These are phyloP conservation scores for Melospiza melodia DNA, from an alignment of 2,113 vertebrate genomes.

Conservation along the genomic window DNA sequence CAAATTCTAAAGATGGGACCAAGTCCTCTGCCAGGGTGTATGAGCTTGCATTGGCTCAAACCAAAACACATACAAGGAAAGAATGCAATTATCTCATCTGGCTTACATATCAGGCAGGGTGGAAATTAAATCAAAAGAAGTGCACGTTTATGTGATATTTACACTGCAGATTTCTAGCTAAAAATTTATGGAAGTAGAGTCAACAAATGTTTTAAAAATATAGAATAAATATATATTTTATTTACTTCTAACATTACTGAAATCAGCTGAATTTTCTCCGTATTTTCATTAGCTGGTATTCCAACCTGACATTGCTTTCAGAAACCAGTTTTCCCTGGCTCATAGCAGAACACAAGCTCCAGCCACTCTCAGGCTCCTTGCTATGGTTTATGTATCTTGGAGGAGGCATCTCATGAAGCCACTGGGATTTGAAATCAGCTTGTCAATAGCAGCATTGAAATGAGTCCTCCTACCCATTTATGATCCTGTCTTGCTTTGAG, in stretches of 20 bases:
- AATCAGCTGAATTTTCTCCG: neutral
- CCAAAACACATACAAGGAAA: neutral
- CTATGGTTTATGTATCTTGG: neutral
- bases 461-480: neutral
- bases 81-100: neutral
- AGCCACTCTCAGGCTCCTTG: neutral
- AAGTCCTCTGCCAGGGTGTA: neutral
- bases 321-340: neutral
- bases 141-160: neutral
- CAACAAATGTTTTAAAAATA: neutral
- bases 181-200: neutral
- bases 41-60: neutral
- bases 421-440: slow-evolving; percentile 5
- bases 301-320: neutral
- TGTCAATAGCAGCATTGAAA: slow-evolving; percentile 6
- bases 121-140: neutral
- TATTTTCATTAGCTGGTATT: neutral
- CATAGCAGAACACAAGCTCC: neutral
- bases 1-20: neutral
- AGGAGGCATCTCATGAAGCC: neutral
- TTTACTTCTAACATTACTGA: neutral
- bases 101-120: neutral
- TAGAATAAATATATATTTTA: neutral
- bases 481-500: neutral
- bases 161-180: neutral